A percentile compares a stretch with the other conserved stretches of the same genome.
These are phyloP conservation scores for Hybos culiciformis DNA, from an alignment of 2,888 invertebrate genomes.

Conservation along the genomic window DNA sequence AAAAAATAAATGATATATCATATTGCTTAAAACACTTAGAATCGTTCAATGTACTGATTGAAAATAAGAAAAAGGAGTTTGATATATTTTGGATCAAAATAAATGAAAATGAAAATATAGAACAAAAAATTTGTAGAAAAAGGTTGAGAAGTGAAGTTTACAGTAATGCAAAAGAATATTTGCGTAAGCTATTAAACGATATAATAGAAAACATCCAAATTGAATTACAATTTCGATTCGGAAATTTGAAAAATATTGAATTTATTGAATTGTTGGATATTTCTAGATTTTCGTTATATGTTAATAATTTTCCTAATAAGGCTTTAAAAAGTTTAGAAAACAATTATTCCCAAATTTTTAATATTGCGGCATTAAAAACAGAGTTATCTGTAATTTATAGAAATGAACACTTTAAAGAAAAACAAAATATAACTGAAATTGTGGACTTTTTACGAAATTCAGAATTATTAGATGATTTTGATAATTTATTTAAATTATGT, in stretches of 20 bases:
- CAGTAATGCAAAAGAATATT: too few relatives aligned
- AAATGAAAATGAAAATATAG: background rate
- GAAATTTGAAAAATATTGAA: background rate
- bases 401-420: background rate
- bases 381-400: background rate
- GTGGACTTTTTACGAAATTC: background rate
- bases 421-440: background rate
- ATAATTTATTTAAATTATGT: background rate
- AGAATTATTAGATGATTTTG: background rate
- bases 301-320: background rate
- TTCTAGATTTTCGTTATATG: background rate
- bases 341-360: background rate
- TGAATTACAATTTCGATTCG: background rate
- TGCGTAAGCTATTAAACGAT: too few relatives aligned
- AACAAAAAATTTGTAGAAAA: background rate
- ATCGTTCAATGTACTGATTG: background rate
- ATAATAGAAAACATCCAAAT: background rate
- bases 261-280: background rate
- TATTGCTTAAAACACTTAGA: conserved; percentile 2
- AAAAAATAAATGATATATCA: background rate
- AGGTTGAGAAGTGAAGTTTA: too few relatives aligned
- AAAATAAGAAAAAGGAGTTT: background rate
- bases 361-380: conserved; percentile 1
- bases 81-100: background rate
- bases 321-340: background rate